These are phyloP conservation scores for Drosophila teissieri DNA, from an alignment of 1,140 invertebrate species.

Conservation along the genomic window DNA sequence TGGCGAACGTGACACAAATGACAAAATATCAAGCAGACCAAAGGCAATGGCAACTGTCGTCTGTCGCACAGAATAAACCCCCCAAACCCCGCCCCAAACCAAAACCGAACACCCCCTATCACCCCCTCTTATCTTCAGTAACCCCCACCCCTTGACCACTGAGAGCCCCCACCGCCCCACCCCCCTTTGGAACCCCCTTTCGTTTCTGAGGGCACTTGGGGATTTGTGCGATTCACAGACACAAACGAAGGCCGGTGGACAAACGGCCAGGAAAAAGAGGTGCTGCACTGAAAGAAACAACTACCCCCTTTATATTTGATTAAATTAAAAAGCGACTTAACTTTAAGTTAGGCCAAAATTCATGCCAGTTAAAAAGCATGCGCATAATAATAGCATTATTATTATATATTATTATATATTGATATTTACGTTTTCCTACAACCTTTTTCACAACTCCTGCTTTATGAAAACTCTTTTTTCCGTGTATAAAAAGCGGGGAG, in stretches of 20 bases:
- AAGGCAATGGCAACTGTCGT: conserved; percentile 61
- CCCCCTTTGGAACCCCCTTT: conserved; percentile 7
- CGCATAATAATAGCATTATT: too few species aligned
- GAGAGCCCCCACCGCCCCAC: conserved; percentile 5
- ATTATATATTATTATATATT: too few species aligned
- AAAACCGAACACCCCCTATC: not conserved
- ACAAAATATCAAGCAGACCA: conserved; percentile 77
- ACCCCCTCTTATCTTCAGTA: not conserved
- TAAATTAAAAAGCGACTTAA: too few species aligned
- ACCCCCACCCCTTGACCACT: conserved; percentile 19
- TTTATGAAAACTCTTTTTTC: not conserved
- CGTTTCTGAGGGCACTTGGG: conserved; percentile 44
- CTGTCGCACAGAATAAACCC: conserved; percentile 21
- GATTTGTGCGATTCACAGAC: conserved; percentile 52
- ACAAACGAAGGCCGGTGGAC: conserved; percentile 50
- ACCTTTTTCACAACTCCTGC: too few species aligned
- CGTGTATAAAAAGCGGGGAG: not conserved
- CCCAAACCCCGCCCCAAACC: not conserved
- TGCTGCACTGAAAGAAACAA: conserved; percentile 1
- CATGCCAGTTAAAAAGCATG: too few species aligned
- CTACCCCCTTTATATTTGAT: not conserved
- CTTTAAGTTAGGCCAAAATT: too few species aligned
- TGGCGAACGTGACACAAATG: conserved; percentile 81
- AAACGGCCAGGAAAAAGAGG: conserved; percentile 7
- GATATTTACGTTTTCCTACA: too few species aligned